Base-by-base conservation (phyloP, 2,113 vertebrate genomes). In the Poicephalus gulielmi region DNA sequence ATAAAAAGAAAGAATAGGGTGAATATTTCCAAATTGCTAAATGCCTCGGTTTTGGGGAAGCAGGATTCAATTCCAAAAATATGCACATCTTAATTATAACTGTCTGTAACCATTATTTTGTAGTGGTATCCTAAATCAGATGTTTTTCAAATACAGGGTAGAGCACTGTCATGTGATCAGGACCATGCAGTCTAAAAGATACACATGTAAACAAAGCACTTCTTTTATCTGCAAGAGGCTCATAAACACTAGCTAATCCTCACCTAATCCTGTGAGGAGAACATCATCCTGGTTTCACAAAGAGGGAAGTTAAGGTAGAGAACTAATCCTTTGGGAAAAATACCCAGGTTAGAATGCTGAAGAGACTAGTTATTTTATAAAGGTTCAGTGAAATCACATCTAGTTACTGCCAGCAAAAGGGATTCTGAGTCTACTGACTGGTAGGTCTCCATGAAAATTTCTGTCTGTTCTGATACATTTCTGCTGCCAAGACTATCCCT, bases 191-290 rank as follows among this genome's bases (percentile, higher is more conserved):
- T 57, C 76, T 82, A 57, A 52, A 83, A 82, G 66, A 84, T 23
- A 77, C 0, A 71, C 44, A 18, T 35, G 80, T 92, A 94, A 93
- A 93, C 83, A 94, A 90, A 92, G 47, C 39, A 41, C 33, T 80
- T 63, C 55, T 94, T 86, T 82, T 78, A 96, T 95, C 92, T 92
- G 76, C 77, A 73, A 96, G 43, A 78, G 2, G 0, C 76, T 71
- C 92, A 86, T 91, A 88, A 94, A 94, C 83, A 86, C 55, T 10
- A 64, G 88, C 90, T 94, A 96, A 93, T 95, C 95, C 86, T 71
- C 88, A 91, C 88, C 92, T 97, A 96, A 96, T 95, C 86, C 83
- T 73, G 68, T 33, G 88, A 93, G 68, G 52, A 82, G 92, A 90
- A 82, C 88, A 94, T 79, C 83, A 92, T 82, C 86, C 57, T 8